These are phyloP conservation scores for Diarsia mendica DNA, from an alignment of 2,888 invertebrate species.

Conservation along the genomic window DNA sequence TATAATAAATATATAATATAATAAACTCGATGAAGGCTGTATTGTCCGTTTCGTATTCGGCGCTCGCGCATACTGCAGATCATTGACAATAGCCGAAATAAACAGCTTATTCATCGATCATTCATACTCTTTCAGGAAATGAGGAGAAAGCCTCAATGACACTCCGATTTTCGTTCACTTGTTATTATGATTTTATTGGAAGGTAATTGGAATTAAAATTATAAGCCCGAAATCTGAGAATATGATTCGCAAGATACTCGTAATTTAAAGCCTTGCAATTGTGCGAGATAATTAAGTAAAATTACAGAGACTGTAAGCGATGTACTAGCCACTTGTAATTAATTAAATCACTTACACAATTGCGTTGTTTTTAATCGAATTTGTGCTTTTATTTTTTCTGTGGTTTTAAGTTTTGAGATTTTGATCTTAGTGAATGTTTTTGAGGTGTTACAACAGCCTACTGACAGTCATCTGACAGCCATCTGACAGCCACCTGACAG, in stretches of 20 bases:
- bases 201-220: conserved; percentile 59
- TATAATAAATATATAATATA: too few relatives aligned
- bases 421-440: background rate
- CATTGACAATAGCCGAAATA: conserved; percentile 63
- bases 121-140: conserved; percentile 61
- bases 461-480: too few relatives aligned
- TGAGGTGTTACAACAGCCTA: too few relatives aligned
- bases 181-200: conserved; percentile 45
- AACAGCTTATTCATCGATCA: conserved; percentile 62
- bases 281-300: conserved; percentile 52
- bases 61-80: conserved; percentile 32
- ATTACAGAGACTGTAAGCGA: conserved; percentile 49
- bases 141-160: conserved; percentile 62
- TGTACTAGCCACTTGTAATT: conserved; percentile 37
- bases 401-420: conserved; percentile 6
- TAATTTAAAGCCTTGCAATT: conserved; percentile 40
- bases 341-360: conserved; percentile 42
- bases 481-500: too few relatives aligned
- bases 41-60: conserved; percentile 14
- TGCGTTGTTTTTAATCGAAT: conserved; percentile 25
- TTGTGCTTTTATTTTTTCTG: conserved; percentile 10
- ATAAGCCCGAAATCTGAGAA: conserved; percentile 56
- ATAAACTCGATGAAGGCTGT: conserved; percentile 41
- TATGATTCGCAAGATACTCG: conserved; percentile 32
- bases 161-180: conserved; percentile 44